These are phyloP conservation scores for Megalops cyprinoides DNA, from an alignment of 2,797 vertebrate species.

Conservation along the genomic window DNA sequence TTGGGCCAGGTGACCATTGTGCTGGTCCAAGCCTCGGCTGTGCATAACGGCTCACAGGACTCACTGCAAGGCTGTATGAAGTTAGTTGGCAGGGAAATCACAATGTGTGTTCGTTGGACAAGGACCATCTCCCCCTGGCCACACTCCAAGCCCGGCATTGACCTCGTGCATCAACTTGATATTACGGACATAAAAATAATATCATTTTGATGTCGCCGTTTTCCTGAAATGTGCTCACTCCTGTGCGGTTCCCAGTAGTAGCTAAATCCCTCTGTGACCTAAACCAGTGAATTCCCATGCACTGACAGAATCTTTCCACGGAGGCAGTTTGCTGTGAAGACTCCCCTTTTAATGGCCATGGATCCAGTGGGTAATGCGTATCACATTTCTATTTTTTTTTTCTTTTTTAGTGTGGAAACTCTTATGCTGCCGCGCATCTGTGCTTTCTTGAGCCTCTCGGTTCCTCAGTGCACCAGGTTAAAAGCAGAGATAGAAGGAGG, in stretches of 20 bases:
- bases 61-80: neutral
- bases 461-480: neutral
- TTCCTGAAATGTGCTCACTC: slow-evolving; percentile 8
- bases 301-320: neutral
- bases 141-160: neutral
- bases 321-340: neutral
- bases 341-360: neutral
- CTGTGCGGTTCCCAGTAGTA: slow-evolving; percentile 16
- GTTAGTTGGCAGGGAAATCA: slow-evolving; percentile 42
- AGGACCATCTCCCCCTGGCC: neutral
- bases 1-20: neutral
- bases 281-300: neutral
- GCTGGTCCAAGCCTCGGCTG: neutral
- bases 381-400: too few species aligned
- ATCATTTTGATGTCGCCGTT: neutral
- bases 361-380: neutral
- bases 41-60: neutral
- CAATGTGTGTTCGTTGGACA: slow-evolving; percentile 36
- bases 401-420: neutral
- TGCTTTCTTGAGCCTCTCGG: neutral
- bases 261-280: neutral
- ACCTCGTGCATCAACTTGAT: slow-evolving; percentile 19
- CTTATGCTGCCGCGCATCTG: neutral
- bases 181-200: slow-evolving; percentile 13
- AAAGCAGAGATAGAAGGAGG: neutral